A percentile compares a stretch with the other conserved stretches of the same genome.
phyloP scores from a whole-genome alignment of 2,888 invertebrate species.

The Agrochola macilenta region DNA sequence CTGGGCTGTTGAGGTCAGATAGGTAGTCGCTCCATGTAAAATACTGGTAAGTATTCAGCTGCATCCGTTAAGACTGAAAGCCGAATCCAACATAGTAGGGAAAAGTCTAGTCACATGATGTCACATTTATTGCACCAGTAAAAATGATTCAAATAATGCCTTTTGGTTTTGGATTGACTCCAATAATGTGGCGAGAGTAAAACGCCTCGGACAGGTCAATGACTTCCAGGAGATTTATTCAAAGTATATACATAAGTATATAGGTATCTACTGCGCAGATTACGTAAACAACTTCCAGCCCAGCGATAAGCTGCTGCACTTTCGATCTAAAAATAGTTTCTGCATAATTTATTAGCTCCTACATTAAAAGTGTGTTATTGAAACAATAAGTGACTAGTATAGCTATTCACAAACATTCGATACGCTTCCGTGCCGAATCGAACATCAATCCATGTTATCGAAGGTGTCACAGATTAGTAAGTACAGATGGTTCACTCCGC shows the following conservation, averaged over 20 bases:
- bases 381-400: slow-evolving; percentile 1
- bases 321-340: slow-evolving; percentile 48
- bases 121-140: slow-evolving; percentile 20
- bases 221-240: slow-evolving; percentile 76
- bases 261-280: slow-evolving; percentile 41
- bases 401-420: no score
- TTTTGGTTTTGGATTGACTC: slow-evolving; percentile 70
- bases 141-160: slow-evolving; percentile 35
- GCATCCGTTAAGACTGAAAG: background rate
- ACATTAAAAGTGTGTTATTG: slow-evolving; percentile 22
- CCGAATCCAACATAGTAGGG: background rate
- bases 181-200: slow-evolving; percentile 65
- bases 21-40: background rate
- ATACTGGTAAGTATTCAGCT: background rate
- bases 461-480: no score
- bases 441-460: no score
- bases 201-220: slow-evolving; percentile 69
- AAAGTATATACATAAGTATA: slow-evolving; percentile 53
- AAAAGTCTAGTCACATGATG: background rate
- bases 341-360: slow-evolving; percentile 26
- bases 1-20: background rate
- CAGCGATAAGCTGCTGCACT: slow-evolving; percentile 54
- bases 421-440: no score
- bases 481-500: no score
- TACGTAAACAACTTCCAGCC: slow-evolving; percentile 66